Base-by-base conservation (phyloP, 2,797 vertebrate species). In the Ptychobarbus kaznakovi region DNA sequence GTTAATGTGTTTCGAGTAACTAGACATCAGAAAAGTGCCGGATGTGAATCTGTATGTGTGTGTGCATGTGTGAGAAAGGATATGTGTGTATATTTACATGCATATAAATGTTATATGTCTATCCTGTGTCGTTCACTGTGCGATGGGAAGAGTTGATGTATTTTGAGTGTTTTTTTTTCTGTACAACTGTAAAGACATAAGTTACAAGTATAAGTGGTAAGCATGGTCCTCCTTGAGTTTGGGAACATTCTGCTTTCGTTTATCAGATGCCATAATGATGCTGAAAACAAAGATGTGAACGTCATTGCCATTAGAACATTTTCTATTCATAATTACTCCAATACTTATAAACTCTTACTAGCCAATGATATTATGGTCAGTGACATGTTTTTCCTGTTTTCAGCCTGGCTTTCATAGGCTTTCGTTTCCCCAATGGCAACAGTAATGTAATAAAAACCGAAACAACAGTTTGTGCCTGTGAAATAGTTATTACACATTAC, bases 231-330 rank as follows among this genome's bases (percentile, higher is more conserved):
- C 58, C 80, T 86, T 89, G 80, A 87, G 86, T 86, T 92, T 92
- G 90, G 90, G 92, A 93, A 91, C 89, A 92, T 91, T 94, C 73
- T 53, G 90, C 92, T 92, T 93, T 58, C 90, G 87, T 90, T 93
- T 90, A 95, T 95, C 92, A 83, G 94, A 95, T 96, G 96, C 96
- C 96, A 96, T 96, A 96, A 88, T 94, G 89, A 95, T 93, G 91
- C 93, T 94, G 84, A 93, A 93, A 93, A 91, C 80, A 91, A 93
- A 88, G 92, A 93, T 92, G 87, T 92, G 87, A 93, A 92, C 84
- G 72, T 93, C 92, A 94, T 94, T 95, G 95, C 95, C 95, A 96
- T 95, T 95, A 93, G 91, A 86, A 86, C 44, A 94, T 94, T 95
- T 94, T 95, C 88, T 92, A 91, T 92, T 92, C 90, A 89, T 89